phyloP scores from a whole-genome alignment of 2,113 vertebrate species.

The Saccopteryx bilineata region DNA sequence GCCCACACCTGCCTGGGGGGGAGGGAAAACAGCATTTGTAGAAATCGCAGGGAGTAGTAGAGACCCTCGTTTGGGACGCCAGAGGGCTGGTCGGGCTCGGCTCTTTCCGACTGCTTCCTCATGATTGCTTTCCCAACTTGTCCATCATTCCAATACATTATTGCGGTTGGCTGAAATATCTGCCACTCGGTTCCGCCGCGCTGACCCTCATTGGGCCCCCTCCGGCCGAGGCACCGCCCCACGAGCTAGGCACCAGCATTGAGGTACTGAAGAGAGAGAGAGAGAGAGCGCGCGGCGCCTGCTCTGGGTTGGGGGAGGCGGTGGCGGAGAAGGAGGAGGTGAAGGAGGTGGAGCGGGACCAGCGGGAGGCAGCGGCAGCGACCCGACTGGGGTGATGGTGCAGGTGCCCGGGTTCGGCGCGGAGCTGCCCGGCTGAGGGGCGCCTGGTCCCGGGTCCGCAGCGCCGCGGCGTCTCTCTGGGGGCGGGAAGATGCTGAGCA shows the following conservation, averaged over 20 bases:
- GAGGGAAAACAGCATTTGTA: conserved; percentile 11
- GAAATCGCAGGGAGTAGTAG: not conserved
- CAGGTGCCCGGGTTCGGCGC: conserved; percentile 63
- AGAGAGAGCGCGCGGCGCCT: not conserved
- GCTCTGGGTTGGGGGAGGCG: conserved; percentile 61
- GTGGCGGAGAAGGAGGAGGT: conserved; percentile 49
- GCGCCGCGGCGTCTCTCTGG: conserved; percentile 75
- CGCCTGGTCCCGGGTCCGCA: conserved; percentile 76
- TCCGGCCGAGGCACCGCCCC: conserved; percentile 69
- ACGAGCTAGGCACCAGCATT: conserved; percentile 61
- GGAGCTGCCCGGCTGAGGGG: conserved; percentile 80
- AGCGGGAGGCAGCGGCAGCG: conserved; percentile 68
- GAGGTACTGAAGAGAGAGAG: conserved; percentile 50
- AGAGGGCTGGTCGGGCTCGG: conserved; percentile 48
- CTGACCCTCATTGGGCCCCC: conserved; percentile 73
- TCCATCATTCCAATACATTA: conserved; percentile 5
- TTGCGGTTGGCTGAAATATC: conserved; percentile 62
- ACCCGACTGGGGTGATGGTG: conserved; percentile 72
- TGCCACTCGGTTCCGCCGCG: conserved; percentile 80
- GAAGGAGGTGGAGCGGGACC: conserved; percentile 50
- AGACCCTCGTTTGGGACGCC: conserved; percentile 56
- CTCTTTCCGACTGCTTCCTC: conserved; percentile 11
- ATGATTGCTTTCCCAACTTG: conserved; percentile 58
- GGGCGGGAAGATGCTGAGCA: conserved; percentile 96
- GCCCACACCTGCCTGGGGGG: conserved; percentile 51